Evolutionary conservation across 1,140 invertebrate species (phyloP).

Genomic region (Dinoponera quadriceps): DNA sequence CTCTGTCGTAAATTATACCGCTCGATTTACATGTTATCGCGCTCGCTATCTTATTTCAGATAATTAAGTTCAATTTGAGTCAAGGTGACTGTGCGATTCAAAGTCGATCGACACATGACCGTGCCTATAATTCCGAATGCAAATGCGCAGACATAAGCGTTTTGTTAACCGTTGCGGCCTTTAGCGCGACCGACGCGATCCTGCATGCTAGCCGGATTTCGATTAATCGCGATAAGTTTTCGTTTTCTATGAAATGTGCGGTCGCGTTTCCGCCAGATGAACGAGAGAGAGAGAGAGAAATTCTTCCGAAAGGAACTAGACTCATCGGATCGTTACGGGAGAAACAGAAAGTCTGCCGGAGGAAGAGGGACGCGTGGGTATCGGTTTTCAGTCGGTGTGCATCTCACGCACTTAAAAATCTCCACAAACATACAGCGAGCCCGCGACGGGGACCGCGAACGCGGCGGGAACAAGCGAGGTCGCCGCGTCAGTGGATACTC

Average conservation of each 20-base stretch:
- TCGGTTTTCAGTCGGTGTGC: conserved; percentile 63
- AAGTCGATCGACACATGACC: neutral
- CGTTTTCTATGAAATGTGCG: conserved; percentile 1
- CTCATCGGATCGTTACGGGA: neutral
- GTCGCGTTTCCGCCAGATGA: neutral
- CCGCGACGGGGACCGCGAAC: conserved; percentile 64
- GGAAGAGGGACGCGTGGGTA: conserved; percentile 25
- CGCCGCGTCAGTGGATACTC: conserved; percentile 76
- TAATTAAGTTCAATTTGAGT: conserved; percentile 31
- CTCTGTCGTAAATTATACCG: conserved; percentile 25
- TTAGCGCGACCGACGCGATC: no score
- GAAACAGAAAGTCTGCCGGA: neutral
- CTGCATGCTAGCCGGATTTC: neutral
- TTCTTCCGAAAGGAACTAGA: neutral
- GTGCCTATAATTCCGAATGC: conserved; percentile 25
- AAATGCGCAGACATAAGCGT: conserved; percentile 27
- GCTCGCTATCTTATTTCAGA: neutral
- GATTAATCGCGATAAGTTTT: neutral
- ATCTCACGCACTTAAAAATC: conserved; percentile 73
- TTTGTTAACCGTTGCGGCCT: neutral
- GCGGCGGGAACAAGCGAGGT: conserved; percentile 65
- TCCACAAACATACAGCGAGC: conserved; percentile 79
- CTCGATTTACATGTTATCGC: neutral
- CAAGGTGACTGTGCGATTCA: conserved; percentile 26
- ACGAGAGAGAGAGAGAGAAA: conserved; percentile 33